These are phyloP conservation scores for Saccostrea glomerata DNA, from an alignment of 1,140 invertebrate genomes.

Conservation along the genomic window DNA sequence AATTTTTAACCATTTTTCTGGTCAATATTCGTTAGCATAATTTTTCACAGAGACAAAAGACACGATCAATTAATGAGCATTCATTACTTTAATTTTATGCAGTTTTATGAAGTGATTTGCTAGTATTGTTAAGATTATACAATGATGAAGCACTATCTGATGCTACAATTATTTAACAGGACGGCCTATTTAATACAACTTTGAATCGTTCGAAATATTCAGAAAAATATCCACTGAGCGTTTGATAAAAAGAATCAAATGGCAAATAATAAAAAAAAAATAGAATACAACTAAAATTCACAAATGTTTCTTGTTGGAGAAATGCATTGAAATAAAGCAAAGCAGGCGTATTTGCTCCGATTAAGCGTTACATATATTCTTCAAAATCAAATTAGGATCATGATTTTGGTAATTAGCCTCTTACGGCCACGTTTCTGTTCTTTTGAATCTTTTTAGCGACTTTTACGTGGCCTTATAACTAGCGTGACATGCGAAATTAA, in stretches of 20 bases:
- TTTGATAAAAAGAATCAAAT: not conserved
- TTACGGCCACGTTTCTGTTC: not conserved
- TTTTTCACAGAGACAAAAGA: conserved; percentile 25
- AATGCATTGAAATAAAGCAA: not conserved
- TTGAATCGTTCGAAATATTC: no score
- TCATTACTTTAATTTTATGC: not conserved
- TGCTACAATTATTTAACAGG: no score
- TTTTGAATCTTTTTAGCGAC: not conserved
- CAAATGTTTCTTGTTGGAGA: not conserved
- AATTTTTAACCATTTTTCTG: conserved; percentile 35
- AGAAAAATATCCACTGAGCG: no score
- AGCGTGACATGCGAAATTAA: conserved; percentile 6
- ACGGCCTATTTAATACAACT: no score
- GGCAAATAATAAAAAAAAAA: not conserved
- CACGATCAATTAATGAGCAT: conserved; percentile 18
- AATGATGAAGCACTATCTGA: not conserved
- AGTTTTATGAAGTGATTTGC: not conserved
- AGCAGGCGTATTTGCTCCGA: not conserved
- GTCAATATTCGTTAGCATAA: conserved; percentile 36
- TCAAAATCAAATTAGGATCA: conserved; percentile 35
- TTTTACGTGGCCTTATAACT: not conserved
- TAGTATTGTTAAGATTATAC: not conserved
- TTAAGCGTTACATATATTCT: not conserved
- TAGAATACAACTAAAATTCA: no score
- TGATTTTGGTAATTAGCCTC: conserved; percentile 6